These are phyloP conservation scores for Catocala nupta DNA, from an alignment of 2,888 invertebrate genomes.

Conservation along the genomic window DNA sequence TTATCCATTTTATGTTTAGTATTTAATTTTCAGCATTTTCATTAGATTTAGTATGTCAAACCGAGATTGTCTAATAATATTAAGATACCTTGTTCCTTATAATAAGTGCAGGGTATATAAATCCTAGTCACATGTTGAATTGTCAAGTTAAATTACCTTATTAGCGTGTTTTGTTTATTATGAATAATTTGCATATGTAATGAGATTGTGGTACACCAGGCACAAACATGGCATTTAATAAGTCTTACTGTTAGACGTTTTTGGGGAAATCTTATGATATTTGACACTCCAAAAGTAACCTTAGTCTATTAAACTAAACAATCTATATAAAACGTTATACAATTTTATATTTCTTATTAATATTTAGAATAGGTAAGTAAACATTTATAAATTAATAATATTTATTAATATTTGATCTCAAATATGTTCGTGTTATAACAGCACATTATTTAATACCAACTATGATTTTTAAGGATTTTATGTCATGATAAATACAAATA, in stretches of 20 bases:
- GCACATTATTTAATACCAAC: neutral
- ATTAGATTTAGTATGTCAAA: neutral
- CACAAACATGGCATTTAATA: conserved; percentile 6
- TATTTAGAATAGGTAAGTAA: conserved; percentile 33
- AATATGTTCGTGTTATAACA: conserved; percentile 20
- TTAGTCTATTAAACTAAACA: conserved; percentile 32
- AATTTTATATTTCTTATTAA: conserved; percentile 40
- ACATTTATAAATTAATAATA: conserved; percentile 5
- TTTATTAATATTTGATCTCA: conserved; percentile 28
- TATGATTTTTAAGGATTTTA: conserved; percentile 1
- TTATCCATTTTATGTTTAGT: neutral
- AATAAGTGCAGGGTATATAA: conserved; percentile 59
- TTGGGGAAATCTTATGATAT: conserved; percentile 41
- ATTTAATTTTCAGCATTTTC: neutral
- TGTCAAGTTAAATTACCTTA: neutral
- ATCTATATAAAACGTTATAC: conserved; percentile 41
- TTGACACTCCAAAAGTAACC: conserved; percentile 39
- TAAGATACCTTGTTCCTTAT: conserved; percentile 32
- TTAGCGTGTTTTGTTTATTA: too few species aligned
- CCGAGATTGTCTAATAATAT: conserved; percentile 17
- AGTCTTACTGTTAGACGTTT: conserved; percentile 8
- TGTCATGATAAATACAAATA: neutral
- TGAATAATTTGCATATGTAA: neutral
- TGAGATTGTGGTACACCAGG: neutral
- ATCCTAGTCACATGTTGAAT: conserved; percentile 43